phyloP scores from a whole-genome alignment of 2,113 vertebrate genomes.

The Syrrhaptes paradoxus region DNA sequence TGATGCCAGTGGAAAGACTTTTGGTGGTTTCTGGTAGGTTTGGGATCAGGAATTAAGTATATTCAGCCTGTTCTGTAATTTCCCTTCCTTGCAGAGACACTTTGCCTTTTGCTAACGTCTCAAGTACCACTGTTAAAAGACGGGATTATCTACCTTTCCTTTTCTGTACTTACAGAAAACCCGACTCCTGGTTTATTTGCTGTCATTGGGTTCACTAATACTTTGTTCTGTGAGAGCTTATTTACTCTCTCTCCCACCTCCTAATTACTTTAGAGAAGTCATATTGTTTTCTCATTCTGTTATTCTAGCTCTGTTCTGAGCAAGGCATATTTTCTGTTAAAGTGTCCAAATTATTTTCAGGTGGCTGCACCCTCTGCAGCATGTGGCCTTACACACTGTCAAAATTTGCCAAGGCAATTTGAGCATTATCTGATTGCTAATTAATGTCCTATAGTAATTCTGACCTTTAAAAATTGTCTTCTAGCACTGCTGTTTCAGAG shows the following conservation, averaged over 20 bases:
- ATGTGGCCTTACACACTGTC: background rate
- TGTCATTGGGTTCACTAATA: background rate
- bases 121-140: background rate
- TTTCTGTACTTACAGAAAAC: background rate
- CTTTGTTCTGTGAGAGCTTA: background rate
- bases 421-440: slow-evolving; percentile 38
- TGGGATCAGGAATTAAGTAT: background rate
- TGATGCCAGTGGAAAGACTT: background rate
- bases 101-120: background rate
- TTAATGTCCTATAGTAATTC: slow-evolving; percentile 48
- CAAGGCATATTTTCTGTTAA: background rate
- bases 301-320: background rate
- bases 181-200: background rate
- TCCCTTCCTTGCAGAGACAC: background rate
- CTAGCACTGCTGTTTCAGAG: background rate
- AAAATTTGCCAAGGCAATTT: slow-evolving; percentile 20
- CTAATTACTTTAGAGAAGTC: slow-evolving; percentile 26
- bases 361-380: background rate
- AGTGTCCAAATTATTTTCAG: slow-evolving; percentile 20
- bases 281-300: slow-evolving; percentile 1
- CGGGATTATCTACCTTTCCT: background rate
- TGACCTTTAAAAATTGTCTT: slow-evolving; percentile 57
- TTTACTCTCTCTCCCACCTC: background rate
- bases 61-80: background rate
- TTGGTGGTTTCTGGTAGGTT: rapidly evolving